A percentile compares a stretch with the other conserved stretches of the same genome.
Conservation (phyloP, 2,797 vertebrate species). For the Pempheris klunzingeri region DNA sequence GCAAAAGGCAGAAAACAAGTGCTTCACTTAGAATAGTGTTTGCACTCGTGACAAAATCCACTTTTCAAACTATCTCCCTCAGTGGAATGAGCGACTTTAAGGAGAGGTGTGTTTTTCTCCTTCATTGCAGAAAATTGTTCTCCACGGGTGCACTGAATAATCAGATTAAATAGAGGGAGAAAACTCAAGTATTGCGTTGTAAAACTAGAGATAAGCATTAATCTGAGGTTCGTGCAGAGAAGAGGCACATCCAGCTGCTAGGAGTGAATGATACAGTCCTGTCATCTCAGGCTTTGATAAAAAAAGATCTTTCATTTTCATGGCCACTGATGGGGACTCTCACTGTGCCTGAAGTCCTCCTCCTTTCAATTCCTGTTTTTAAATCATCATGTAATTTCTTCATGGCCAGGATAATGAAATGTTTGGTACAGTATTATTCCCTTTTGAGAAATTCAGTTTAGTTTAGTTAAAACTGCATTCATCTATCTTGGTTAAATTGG, state of each 20-base stretch:
- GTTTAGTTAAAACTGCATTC: constrained; percentile 53
- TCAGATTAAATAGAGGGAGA: constrained; percentile 48
- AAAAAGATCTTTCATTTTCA: constrained; percentile 72
- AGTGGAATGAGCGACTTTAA: constrained; percentile 21
- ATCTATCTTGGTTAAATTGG: constrained; percentile 38
- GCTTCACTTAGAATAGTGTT: constrained; percentile 33
- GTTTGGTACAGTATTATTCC: constrained; percentile 50
- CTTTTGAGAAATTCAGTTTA: constrained; percentile 49
- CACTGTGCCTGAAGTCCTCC: constrained; percentile 59
- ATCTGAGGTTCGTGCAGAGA: constrained; percentile 38
- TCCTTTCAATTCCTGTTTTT: constrained; percentile 67
- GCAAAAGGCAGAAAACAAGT: constrained; percentile 54
- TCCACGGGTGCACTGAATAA: constrained; percentile 49
- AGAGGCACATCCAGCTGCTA: constrained; percentile 49
- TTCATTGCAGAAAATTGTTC: constrained; percentile 39
- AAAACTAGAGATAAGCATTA: constrained; percentile 53
- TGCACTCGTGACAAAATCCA: constrained; percentile 41
- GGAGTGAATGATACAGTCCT: constrained; percentile 59
- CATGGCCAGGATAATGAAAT: constrained; percentile 65
- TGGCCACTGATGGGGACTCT: constrained; percentile 70
- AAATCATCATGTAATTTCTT: constrained; percentile 68
- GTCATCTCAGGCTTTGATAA: constrained; percentile 74
- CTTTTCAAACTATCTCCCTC: constrained; percentile 37
- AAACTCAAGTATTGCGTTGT: constrained; percentile 38
- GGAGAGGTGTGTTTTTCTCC: constrained; percentile 35